Percentiles rank a stretch among this genome's conserved stretches.
Conservation (phyloP, 2,888 invertebrate genomes). For the Thelaira solivaga region DNA sequence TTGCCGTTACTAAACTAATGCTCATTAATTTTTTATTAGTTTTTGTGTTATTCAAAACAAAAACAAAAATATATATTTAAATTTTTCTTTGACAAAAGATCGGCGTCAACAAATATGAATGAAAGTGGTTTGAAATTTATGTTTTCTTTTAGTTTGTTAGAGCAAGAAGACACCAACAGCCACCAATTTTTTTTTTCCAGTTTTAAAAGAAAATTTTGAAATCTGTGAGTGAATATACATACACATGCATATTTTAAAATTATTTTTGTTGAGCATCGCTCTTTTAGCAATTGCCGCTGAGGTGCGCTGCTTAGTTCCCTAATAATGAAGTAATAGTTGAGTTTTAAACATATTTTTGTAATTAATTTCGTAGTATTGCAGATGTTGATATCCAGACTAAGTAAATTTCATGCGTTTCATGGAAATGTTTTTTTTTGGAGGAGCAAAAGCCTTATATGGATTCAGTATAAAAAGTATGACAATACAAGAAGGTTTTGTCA, state of each 20-base stretch:
- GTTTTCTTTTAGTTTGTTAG: constrained; percentile 1
- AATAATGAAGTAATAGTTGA: constrained; percentile 42
- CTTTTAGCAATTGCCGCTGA: background rate
- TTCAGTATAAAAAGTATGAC: constrained; percentile 69
- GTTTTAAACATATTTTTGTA: constrained; percentile 10
- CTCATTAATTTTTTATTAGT: constrained; percentile 32
- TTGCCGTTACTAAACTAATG: constrained; percentile 18
- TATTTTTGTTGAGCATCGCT: constrained; percentile 3
- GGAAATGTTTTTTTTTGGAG: background rate
- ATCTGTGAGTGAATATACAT: too few relatives aligned
- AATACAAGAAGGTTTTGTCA: constrained; percentile 67
- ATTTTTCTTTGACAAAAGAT: background rate
- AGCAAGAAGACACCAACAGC: background rate
- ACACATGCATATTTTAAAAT: constrained; percentile 22
- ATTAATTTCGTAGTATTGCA: background rate
- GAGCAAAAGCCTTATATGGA: constrained; percentile 17
- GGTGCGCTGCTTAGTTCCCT: constrained; percentile 4
- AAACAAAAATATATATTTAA: too few relatives aligned
- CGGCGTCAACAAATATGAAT: background rate
- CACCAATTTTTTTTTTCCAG: constrained; percentile 10
- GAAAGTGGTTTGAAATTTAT: constrained; percentile 41
- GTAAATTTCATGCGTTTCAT: constrained; percentile 24
- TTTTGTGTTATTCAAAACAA: background rate
- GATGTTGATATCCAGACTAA: background rate
- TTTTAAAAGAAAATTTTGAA: constrained; percentile 55